Evolutionary conservation across 2,797 vertebrate genomes (phyloP).

Genomic region (Pangasius mekongensis): DNA sequence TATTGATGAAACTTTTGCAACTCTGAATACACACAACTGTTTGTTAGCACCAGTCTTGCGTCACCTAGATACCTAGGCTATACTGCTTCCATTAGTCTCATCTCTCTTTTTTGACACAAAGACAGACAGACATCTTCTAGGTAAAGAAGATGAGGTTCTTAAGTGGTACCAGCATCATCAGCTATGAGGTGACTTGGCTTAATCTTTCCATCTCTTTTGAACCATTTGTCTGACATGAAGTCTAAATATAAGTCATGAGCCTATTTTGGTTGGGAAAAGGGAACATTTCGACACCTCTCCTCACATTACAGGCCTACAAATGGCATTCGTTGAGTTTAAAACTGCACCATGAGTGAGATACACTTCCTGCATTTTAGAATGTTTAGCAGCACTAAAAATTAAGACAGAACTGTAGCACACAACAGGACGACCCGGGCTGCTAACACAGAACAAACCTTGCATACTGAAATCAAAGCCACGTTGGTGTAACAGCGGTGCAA

Average conservation of each 20-base stretch:
- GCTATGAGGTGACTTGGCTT: neutral
- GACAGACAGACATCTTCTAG: neutral
- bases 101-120: neutral
- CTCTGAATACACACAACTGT: neutral
- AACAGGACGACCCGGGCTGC: slow-evolving; percentile 1
- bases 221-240: slow-evolving; percentile 73
- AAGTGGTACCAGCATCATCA: neutral
- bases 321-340: slow-evolving; percentile 26
- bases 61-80: neutral
- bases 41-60: neutral
- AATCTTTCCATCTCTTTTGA: slow-evolving; percentile 42
- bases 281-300: neutral
- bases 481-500: slow-evolving; percentile 51
- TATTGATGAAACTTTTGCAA: neutral
- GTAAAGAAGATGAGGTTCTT: neutral
- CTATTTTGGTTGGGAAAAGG: neutral
- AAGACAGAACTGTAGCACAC: slow-evolving; percentile 2
- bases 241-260: slow-evolving; percentile 41
- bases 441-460: slow-evolving; percentile 19
- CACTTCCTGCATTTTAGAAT: neutral
- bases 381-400: neutral
- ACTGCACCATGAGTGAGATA: neutral
- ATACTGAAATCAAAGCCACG: slow-evolving; percentile 33
- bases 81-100: neutral
- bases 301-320: slow-evolving; percentile 44